Evolutionary conservation across 2,113 vertebrate species (phyloP), one percentile per base, ranked within the genome.

Genomic region (Perognathus longimembris): DNA sequence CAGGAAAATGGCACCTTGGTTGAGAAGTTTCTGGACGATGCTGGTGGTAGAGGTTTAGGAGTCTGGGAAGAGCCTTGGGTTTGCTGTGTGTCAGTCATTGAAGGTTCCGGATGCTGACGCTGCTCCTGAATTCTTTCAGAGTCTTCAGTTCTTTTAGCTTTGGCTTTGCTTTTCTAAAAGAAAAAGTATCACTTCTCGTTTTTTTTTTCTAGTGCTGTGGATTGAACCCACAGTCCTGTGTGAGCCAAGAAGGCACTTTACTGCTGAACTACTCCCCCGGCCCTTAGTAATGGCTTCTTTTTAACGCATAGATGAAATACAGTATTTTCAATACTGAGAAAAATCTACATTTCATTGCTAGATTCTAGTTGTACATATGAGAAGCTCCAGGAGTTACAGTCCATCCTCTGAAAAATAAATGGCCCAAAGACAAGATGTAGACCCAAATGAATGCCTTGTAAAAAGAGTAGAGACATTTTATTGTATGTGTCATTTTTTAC

Each of bases 71-170:
- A 4, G 45, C 7, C 1, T 12, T 15, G 10, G 8, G 20, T 9
- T 59, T 63, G 22, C 5, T 7, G 5, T 34, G 7, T 7, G 18
- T 4, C 10, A 11, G 0, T 15, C n/a, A 0, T 17, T 22, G 54
- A 61, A 5, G 6, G 7, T 80, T 63, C 54, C 80, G n/a, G 54
- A 86, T 24, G 7, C 32, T 54, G 42, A 28, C 2, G 32, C n/a
- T n/a, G 28, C 8, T 78, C 6, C 7, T 40, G 5, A 2, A 10
- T 84, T 63, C 15, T 83, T 61, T 45, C 30, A 10, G 63, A n/a
- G 45, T 20, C 57, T 54, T 36, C 5, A 32, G 30, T n/a, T 77
- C 38, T 8, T 22, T 1, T 64, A 45, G 7, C 30, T 63, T 12
- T 0, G 6, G 42, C 34, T 61, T 42, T 20, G 26, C 63, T 36